Evolutionary conservation across 2,888 invertebrate species (phyloP), one percentile per base, ranked within the genome.

Genomic region (Aphidoletes aphidimyza): DNA sequence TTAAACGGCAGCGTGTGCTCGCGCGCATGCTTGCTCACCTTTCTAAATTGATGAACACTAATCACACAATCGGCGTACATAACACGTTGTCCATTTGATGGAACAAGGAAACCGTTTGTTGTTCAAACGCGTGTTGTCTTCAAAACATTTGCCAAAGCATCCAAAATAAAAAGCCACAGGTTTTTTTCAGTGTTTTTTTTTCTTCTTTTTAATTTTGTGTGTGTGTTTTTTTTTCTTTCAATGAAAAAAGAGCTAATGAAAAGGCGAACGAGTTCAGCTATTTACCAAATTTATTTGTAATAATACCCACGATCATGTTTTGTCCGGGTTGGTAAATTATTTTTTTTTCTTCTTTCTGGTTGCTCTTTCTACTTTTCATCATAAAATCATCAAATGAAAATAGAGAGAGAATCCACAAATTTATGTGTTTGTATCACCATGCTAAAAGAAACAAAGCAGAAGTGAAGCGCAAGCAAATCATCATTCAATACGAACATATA

Each of bases 21-120:
- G n/a, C n/a, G n/a, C n/a, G n/a, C n/a, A n/a, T n/a, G n/a, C n/a
- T n/a, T n/a, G n/a, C n/a, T 22, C 81, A 37, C 81, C 81, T 81
- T 37, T 81, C 81, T 81, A 37, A 81, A 81, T 37, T 81, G 81
- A 81, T 81, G 81, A 81, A 11, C 81, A 81, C 81, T 37, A 81
- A 81, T 81, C 81, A 36, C 36, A 81, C 37, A 81, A 81, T 81
- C 39, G 22, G 37, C 19, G 37, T n/a, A 81, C 22, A 81, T 81
- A 37, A 81, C 37, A 34, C n/a, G 37, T 81, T 81, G 81, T 14
- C 30, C 69, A 34, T 69, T 69, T 69, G 8, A 69, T 69, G 69
- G 42, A 69, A 26, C 69, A 69, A 69, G 30, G 30, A 69, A 69
- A 69, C 34, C 30, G 34, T 69, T 69, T 69, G 69, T 69, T 69